Base-by-base conservation (phyloP, 2,113 vertebrate genomes). In the Gymnogyps californianus region DNA sequence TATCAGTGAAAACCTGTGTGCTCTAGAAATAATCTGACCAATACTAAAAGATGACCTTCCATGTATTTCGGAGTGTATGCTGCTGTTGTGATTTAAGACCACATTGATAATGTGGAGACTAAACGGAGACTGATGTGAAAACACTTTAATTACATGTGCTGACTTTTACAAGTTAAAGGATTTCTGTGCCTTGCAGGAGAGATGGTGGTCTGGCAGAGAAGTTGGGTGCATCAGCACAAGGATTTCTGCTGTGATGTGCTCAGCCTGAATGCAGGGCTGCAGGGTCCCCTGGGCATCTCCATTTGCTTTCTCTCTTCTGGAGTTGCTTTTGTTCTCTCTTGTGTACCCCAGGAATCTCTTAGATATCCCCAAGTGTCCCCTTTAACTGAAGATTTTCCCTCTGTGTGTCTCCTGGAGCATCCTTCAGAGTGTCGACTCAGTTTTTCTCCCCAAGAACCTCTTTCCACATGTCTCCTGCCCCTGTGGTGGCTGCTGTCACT, bases 401-500 rank as follows among this genome's bases (percentile, higher is more conserved):
- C 26, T 42, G 3, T 72, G 16, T 75, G 32, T 69, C 5, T 93
- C 15, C 44, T 4, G 1, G 25, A 54, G 1, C 6, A 7, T 9
- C 24, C 58, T 54, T 32, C 18, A n/a, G 57, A 38, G 11, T 28
- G 7, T 61, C 40, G 61, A 3, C 24, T 32, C 2, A 10, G 4
- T 81, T 59, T 54, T 65, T 55, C 17, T 77, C 6, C 18, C 7
- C 2, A 3, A 8, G 16, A 77, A 11, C 7, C 9, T 69, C 3
- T 52, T 22, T 26, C 11, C 8, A 2, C 4, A 4, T 4, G 3
- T 42, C n/a, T 87, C 2, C 36, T 51, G 12, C 7, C 13, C 4
- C 16, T 3, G 1, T 51, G 29, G 25, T 59, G 59, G n/a, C 38
- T 2, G 3, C 38, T 62, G 46, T 61, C 47, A 17, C 31, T 55